Evolutionary conservation across 2,888 invertebrate species (phyloP).

Genomic region (Ichneumoninae sp.): DNA sequence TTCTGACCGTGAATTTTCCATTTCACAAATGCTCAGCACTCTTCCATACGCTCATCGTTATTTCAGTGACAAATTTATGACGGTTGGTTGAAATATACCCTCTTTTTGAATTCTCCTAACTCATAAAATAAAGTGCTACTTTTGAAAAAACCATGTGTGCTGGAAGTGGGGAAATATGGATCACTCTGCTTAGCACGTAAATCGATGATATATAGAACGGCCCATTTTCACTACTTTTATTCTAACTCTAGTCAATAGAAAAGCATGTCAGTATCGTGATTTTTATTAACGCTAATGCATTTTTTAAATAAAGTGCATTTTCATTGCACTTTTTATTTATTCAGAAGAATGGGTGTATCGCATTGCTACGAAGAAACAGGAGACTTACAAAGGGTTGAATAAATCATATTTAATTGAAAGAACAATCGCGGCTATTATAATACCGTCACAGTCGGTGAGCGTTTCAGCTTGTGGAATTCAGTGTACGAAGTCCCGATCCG

Average conservation of each 20-base stretch:
- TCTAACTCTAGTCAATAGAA: too few relatives aligned
- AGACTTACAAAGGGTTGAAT: conserved; percentile 5
- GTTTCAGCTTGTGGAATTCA: conserved; percentile 4
- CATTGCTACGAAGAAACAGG: not conserved
- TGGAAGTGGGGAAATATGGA: too few relatives aligned
- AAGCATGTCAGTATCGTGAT: too few relatives aligned
- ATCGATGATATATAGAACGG: too few relatives aligned
- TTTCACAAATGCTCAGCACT: not conserved
- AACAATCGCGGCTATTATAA: conserved; percentile 41
- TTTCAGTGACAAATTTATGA: not conserved
- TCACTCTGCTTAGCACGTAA: too few relatives aligned
- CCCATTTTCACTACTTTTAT: too few relatives aligned
- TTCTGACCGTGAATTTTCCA: not conserved
- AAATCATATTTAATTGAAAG: conserved; percentile 37
- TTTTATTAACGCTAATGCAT: too few relatives aligned
- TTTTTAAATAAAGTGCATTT: not conserved
- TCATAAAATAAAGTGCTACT: not conserved
- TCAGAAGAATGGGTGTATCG: not conserved
- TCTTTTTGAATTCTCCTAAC: not conserved
- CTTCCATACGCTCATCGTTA: not conserved
- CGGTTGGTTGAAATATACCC: not conserved
- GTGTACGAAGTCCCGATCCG: conserved; percentile 2
- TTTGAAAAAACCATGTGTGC: too few relatives aligned
- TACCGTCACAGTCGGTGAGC: conserved; percentile 1
- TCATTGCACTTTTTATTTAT: not conserved